Evolutionary conservation across 2,797 vertebrate genomes (phyloP).

Genomic region (Oceanodroma leucorhoa): DNA sequence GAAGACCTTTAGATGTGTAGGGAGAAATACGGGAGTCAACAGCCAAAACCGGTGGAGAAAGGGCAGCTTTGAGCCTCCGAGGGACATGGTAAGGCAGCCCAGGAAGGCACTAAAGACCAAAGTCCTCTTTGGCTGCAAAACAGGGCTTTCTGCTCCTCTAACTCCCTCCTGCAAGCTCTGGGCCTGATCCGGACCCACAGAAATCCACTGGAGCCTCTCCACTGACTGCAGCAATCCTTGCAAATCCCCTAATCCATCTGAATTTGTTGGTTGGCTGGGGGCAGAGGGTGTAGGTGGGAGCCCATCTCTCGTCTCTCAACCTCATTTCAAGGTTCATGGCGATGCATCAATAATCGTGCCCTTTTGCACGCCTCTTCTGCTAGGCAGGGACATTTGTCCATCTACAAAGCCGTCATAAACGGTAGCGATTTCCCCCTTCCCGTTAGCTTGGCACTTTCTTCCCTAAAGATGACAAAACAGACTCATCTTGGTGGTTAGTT

Average conservation of each 20-base stretch:
- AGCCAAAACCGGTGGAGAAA: neutral
- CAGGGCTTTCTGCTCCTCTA: neutral
- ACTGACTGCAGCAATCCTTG: neutral
- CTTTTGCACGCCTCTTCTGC: neutral
- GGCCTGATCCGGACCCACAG: neutral
- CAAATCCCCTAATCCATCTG: neutral
- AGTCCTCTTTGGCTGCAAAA: neutral
- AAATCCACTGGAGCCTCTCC: neutral
- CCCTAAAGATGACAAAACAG: neutral
- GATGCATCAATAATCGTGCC: accelerated
- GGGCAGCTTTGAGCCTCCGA: neutral
- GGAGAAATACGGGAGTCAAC: neutral
- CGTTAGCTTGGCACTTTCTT: neutral
- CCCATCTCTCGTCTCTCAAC: neutral
- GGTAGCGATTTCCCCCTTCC: neutral
- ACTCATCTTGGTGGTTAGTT: neutral
- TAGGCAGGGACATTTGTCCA: neutral
- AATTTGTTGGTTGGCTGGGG: accelerated
- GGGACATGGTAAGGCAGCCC: neutral
- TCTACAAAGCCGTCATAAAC: neutral
- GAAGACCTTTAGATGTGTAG: neutral
- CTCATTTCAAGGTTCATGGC: neutral
- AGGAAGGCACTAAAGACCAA: neutral
- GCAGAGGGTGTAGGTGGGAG: neutral
- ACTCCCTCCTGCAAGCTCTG: neutral